Conservation (phyloP, 2,797 vertebrate species). For the Scyliorhinus canicula region DNA sequence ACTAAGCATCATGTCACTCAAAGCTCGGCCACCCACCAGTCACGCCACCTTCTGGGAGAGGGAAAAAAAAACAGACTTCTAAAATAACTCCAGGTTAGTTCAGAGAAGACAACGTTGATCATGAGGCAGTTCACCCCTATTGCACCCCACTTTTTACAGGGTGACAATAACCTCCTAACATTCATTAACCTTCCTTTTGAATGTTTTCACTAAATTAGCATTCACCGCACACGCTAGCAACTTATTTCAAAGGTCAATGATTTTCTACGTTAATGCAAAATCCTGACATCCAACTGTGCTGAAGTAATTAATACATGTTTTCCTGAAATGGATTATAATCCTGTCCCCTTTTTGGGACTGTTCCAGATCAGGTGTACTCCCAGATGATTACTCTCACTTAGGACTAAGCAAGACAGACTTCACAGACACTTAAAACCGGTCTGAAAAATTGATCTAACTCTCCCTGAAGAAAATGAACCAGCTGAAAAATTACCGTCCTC, state of each 20-base stretch:
- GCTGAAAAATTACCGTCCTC: no score
- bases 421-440: no score
- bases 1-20: neutral
- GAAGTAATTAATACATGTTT: neutral
- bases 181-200: neutral
- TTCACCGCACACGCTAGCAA: neutral
- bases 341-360: no score
- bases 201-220: neutral
- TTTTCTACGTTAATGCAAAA: neutral
- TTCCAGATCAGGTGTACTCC: no score
- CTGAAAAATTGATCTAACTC: no score
- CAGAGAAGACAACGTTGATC: neutral
- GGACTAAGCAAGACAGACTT: no score
- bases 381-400: no score
- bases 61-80: neutral
- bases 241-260: neutral
- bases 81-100: neutral
- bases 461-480: no score
- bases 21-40: neutral
- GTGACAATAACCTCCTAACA: neutral
- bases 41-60: no score
- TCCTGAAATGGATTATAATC: no score
- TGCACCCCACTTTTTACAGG: neutral
- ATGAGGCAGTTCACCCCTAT: neutral
- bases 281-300: neutral